Percentiles rank a stretch among this genome's conserved stretches.
Evolutionary conservation across 1,140 invertebrate genomes (phyloP).

Genomic region (Triops longicaudatus): DNA sequence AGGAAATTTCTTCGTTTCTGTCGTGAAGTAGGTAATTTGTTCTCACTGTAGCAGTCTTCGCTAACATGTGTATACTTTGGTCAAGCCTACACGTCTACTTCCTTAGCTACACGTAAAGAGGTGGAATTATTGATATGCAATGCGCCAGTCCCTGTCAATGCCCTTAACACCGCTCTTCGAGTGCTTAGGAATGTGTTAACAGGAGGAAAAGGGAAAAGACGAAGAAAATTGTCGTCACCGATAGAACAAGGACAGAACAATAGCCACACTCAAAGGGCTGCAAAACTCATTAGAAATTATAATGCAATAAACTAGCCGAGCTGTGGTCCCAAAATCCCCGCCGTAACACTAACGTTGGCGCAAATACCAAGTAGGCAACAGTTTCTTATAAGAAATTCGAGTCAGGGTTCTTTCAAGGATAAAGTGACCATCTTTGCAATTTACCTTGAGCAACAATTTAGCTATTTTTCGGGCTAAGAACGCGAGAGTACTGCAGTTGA

Average conservation of each 20-base stretch:
- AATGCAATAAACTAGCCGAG: background rate
- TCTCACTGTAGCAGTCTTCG: too few relatives aligned
- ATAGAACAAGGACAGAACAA: background rate
- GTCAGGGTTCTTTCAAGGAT: background rate
- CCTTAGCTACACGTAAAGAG: too few relatives aligned
- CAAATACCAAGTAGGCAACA: constrained; percentile 2
- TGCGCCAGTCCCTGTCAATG: too few relatives aligned
- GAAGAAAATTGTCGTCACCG: background rate
- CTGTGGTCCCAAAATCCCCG: background rate
- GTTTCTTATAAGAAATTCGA: background rate
- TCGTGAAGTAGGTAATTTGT: too few relatives aligned
- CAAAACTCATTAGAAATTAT: background rate
- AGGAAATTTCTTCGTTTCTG: too few relatives aligned
- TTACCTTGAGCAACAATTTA: background rate
- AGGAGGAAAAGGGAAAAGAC: background rate
- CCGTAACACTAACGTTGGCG: background rate
- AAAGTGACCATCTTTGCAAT: background rate
- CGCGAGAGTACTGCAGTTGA: too few relatives aligned
- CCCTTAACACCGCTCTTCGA: too few relatives aligned
- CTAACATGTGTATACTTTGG: too few relatives aligned
- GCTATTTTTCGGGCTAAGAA: background rate
- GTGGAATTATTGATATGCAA: too few relatives aligned
- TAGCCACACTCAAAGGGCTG: background rate
- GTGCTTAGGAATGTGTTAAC: too few relatives aligned
- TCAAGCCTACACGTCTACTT: too few relatives aligned